Conservation (phyloP, 1,140 invertebrate genomes). For the Hormaphis cornu region DNA sequence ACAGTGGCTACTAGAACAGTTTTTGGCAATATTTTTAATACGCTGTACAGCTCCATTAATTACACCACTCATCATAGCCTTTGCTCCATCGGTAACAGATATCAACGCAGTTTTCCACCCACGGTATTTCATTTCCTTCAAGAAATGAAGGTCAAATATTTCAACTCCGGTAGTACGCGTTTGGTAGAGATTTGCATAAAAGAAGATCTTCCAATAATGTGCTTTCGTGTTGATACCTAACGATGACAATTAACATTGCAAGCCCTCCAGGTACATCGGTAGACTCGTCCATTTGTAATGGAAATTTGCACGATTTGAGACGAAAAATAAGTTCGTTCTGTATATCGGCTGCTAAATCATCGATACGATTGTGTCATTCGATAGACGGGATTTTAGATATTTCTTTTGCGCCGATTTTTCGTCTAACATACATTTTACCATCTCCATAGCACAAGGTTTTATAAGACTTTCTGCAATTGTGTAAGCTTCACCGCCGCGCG, state of each 20-base stretch:
- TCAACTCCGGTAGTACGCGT: background rate
- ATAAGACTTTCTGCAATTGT: slow-evolving; percentile 24
- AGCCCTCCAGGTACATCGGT: slow-evolving; percentile 31
- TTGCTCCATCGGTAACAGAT: slow-evolving; percentile 5
- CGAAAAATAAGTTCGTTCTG: slow-evolving; percentile 34
- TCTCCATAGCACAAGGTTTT: slow-evolving; percentile 19
- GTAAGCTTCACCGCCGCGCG: slow-evolving; percentile 30
- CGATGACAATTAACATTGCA: slow-evolving; percentile 32
- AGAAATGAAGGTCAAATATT: background rate
- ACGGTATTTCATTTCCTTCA: background rate
- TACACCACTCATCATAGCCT: slow-evolving; percentile 15
- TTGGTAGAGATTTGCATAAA: slow-evolving; percentile 3
- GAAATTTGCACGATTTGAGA: slow-evolving; percentile 32
- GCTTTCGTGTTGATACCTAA: slow-evolving; percentile 22
- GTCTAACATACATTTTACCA: slow-evolving; percentile 26
- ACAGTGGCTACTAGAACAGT: too few species aligned
- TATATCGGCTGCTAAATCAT: slow-evolving; percentile 4
- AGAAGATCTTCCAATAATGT: slow-evolving; percentile 4
- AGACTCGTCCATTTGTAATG: slow-evolving; percentile 33
- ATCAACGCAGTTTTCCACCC: slow-evolving; percentile 17
- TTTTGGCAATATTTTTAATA: too few species aligned
- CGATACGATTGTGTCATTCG: slow-evolving; percentile 28
- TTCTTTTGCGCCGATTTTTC: slow-evolving; percentile 11
- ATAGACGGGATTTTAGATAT: slow-evolving; percentile 21
- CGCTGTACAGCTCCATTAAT: background rate